Evolutionary conservation across 1,140 invertebrate genomes (phyloP).

Genomic region (Ostrea denselamellosa): DNA sequence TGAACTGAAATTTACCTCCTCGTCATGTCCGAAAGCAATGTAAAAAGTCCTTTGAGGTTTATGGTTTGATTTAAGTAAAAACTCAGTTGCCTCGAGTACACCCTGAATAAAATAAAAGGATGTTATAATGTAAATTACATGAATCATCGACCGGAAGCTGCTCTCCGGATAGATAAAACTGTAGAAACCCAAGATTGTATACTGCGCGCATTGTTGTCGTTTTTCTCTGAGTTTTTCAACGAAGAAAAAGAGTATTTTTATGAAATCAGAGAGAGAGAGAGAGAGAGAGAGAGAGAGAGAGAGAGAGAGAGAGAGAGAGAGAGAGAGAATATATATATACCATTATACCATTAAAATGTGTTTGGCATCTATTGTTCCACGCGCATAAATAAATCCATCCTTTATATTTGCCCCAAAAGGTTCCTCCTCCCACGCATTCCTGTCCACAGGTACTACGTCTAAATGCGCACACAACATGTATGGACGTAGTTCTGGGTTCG

Average conservation of each 20-base stretch:
- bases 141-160: neutral
- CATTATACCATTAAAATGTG: slow-evolving; percentile 79
- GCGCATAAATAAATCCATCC: slow-evolving; percentile 81
- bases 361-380: slow-evolving; percentile 82
- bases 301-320: neutral
- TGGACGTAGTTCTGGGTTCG: slow-evolving; percentile 77
- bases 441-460: slow-evolving; percentile 82
- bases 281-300: neutral
- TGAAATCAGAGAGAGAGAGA: neutral
- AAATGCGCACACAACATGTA: slow-evolving; percentile 82
- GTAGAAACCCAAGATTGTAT: too few relatives aligned
- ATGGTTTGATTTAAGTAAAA: slow-evolving; percentile 77
- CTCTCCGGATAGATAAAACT: too few relatives aligned
- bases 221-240: too few relatives aligned
- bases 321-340: too few relatives aligned
- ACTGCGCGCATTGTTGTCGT: too few relatives aligned
- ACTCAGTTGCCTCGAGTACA: slow-evolving; percentile 82
- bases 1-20: slow-evolving; percentile 79
- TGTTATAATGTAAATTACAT: neutral
- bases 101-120: slow-evolving; percentile 75
- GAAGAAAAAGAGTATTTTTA: too few relatives aligned
- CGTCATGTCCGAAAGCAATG: slow-evolving; percentile 84
- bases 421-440: slow-evolving; percentile 79
- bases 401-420: slow-evolving; percentile 81
- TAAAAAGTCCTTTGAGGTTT: slow-evolving; percentile 81